A percentile compares a stretch with the other conserved stretches of the same genome.
These are phyloP conservation scores for Dryobates pubescens DNA, from an alignment of 2,797 vertebrate species.

Conservation along the genomic window DNA sequence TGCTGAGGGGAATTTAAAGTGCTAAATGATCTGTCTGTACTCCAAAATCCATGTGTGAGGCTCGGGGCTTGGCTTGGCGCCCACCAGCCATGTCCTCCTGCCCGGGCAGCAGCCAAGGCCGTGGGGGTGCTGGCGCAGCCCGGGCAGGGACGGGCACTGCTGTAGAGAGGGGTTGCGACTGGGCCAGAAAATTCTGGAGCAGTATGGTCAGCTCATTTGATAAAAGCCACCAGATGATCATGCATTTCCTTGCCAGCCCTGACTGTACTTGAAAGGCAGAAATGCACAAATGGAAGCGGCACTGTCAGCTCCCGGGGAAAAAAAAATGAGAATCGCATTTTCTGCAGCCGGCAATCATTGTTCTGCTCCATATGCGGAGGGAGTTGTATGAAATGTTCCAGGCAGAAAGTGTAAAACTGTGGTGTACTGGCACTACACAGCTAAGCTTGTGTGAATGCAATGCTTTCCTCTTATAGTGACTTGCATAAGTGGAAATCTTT, in stretches of 20 bases:
- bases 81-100: background rate
- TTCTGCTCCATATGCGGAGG: constrained; percentile 59
- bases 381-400: constrained; percentile 66
- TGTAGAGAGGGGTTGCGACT: background rate
- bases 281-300: constrained; percentile 34
- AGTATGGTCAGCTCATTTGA: background rate
- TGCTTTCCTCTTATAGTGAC: constrained; percentile 55
- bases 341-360: constrained; percentile 45
- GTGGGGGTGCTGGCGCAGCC: background rate
- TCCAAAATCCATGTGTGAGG: background rate
- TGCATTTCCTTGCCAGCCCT: constrained; percentile 32
- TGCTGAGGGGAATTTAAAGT: background rate
- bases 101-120: background rate
- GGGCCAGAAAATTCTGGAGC: background rate
- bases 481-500: constrained; percentile 64
- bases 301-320: constrained; percentile 39
- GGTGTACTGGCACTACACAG: constrained; percentile 35
- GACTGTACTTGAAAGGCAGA: constrained; percentile 41
- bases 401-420: constrained; percentile 47
- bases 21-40: background rate
- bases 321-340: constrained; percentile 52
- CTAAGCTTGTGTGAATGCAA: constrained; percentile 35
- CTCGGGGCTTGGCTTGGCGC: background rate
- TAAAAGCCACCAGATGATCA: constrained; percentile 48
- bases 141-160: background rate